Evolutionary conservation across 2,888 invertebrate species (phyloP).

Genomic region (Metacarcinus magister): DNA sequence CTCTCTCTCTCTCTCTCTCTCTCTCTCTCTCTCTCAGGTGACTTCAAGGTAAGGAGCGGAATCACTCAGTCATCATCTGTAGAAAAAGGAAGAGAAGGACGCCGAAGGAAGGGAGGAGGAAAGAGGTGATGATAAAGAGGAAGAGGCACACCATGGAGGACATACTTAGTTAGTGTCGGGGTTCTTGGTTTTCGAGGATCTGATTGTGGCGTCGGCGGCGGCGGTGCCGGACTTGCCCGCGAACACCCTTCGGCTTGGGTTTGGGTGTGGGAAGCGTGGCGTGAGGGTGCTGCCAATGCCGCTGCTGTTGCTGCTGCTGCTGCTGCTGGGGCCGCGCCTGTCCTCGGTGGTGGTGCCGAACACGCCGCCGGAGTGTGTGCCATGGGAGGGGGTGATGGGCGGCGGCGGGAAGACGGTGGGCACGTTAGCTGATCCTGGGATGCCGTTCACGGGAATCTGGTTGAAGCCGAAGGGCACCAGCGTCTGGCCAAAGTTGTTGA

Average conservation of each 20-base stretch:
- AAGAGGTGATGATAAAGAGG: not conserved
- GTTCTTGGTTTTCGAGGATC: not conserved
- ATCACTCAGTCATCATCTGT: not conserved
- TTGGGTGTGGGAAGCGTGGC: not conserved
- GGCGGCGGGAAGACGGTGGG: not conserved
- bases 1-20: constrained; percentile 26
- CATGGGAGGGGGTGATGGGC: not conserved
- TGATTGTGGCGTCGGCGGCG: not conserved
- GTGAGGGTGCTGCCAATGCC: not conserved
- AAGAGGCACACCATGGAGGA: not conserved
- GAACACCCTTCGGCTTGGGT: not conserved
- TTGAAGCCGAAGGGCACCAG: not conserved
- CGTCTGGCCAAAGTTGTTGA: not conserved
- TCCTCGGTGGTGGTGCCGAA: not conserved
- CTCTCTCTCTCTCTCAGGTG: not conserved
- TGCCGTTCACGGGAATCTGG: not conserved
- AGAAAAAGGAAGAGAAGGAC: not conserved
- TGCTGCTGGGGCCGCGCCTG: not conserved
- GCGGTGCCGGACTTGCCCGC: not conserved
- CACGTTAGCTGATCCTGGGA: not conserved
- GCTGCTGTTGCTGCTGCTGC: constrained; percentile 7
- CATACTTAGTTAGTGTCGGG: not conserved
- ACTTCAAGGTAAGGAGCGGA: not conserved
- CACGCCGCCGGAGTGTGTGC: not conserved
- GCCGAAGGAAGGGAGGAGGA: not conserved